Percentiles rank a stretch among this genome's conserved stretches.
Conservation (phyloP, 1,140 invertebrate genomes). For the Sesamia nonagrioides region DNA sequence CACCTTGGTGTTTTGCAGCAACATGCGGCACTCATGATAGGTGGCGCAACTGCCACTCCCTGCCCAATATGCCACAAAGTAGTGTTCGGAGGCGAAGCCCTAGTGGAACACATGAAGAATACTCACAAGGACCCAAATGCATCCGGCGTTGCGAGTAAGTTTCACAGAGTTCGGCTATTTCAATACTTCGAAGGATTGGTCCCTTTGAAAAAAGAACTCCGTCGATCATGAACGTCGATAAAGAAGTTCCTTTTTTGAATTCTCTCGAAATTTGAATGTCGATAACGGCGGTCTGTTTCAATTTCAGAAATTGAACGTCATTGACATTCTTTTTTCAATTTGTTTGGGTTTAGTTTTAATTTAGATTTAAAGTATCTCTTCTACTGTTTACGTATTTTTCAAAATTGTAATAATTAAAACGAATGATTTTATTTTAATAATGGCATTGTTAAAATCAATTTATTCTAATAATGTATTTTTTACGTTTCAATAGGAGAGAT, state of each 20-base stretch:
- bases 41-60: slow-evolving; percentile 95
- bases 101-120: slow-evolving; percentile 98
- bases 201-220: slow-evolving; percentile 46
- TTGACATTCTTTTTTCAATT: slow-evolving; percentile 66
- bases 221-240: background rate
- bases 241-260: slow-evolving; percentile 45
- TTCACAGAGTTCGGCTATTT: slow-evolving; percentile 70
- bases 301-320: slow-evolving; percentile 69
- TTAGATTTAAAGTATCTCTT: slow-evolving; percentile 68
- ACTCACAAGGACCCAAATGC: slow-evolving; percentile 97
- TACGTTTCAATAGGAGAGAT: slow-evolving; percentile 68
- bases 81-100: slow-evolving; percentile 95
- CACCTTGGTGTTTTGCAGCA: slow-evolving; percentile 96
- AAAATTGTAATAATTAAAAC: background rate
- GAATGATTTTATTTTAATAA: slow-evolving; percentile 32
- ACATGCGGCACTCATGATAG: slow-evolving; percentile 96
- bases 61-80: slow-evolving; percentile 98
- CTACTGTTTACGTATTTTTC: slow-evolving; percentile 58
- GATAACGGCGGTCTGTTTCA: slow-evolving; percentile 22
- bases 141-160: slow-evolving; percentile 96
- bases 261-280: slow-evolving; percentile 38
- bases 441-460: slow-evolving; percentile 38
- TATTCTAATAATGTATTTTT: slow-evolving; percentile 46
- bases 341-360: slow-evolving; percentile 61
- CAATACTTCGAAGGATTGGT: slow-evolving; percentile 42